phyloP scores from a whole-genome alignment of 2,888 invertebrate genomes.

The Gortyna flavago region DNA sequence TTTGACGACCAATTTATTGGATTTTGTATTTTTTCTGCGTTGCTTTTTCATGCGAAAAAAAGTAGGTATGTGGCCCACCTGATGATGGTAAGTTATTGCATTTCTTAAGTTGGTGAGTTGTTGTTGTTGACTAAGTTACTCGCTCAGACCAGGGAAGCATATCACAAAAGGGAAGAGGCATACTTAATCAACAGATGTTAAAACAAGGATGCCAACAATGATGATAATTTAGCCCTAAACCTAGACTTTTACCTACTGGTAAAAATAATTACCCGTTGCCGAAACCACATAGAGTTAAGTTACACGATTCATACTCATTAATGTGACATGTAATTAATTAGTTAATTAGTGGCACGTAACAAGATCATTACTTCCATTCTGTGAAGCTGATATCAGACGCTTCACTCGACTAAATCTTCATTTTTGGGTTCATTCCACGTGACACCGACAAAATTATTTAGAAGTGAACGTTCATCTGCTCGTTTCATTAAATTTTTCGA shows the following conservation, averaged over 20 bases:
- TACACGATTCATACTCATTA: conserved; percentile 1
- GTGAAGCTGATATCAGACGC: neutral
- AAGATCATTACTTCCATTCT: neutral
- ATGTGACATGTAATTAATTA: neutral
- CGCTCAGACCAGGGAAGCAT: no score
- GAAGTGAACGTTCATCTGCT: neutral
- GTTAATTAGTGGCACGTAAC: neutral
- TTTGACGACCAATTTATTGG: neutral
- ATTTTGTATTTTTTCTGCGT: neutral
- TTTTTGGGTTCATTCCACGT: neutral
- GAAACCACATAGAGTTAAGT: neutral
- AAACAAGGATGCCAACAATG: neutral
- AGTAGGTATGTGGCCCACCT: no score
- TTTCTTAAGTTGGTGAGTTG: no score
- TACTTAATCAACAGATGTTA: neutral
- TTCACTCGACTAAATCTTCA: neutral
- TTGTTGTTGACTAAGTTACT: no score
- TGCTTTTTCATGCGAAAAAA: neutral
- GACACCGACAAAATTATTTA: neutral
- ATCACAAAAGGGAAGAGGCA: no score
- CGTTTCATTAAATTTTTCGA: no score
- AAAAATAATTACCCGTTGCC: neutral
- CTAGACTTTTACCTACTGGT: neutral
- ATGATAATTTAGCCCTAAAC: neutral
- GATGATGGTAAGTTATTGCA: no score